phyloP scores from a whole-genome alignment of 2,113 vertebrate genomes.

The Octodon degus region DNA sequence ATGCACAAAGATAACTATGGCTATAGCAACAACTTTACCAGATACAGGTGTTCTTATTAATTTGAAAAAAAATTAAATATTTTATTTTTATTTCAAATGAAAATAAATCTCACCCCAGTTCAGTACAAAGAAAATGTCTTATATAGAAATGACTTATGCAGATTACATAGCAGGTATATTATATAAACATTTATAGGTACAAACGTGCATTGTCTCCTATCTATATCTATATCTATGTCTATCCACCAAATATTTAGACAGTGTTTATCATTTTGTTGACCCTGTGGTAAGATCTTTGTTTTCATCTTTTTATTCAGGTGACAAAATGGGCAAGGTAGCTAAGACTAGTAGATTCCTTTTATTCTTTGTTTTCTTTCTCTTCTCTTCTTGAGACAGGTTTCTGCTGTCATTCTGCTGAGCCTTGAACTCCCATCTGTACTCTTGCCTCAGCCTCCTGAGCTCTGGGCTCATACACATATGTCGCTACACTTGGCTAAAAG shows the following conservation, averaged over 20 bases:
- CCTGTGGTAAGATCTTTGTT: neutral
- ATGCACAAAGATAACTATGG: neutral
- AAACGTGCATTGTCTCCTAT: neutral
- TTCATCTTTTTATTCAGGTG: neutral
- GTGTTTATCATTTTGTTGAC: neutral
- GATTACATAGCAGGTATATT: neutral
- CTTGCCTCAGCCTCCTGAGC: neutral
- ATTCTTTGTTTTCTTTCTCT: neutral
- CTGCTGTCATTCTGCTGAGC: neutral
- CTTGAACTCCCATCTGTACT: neutral
- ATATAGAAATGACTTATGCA: neutral
- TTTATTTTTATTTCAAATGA: neutral
- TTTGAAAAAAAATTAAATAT: neutral
- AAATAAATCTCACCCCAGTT: neutral
- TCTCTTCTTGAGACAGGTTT: neutral
- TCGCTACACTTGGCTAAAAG: no score
- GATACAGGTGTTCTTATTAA: neutral
- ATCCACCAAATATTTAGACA: neutral
- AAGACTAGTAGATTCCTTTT: neutral
- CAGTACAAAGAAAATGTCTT: neutral
- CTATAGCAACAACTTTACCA: neutral
- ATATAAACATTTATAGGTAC: neutral
- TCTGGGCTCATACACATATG: no score
- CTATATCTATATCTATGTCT: neutral
- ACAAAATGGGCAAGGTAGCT: neutral